Percentiles rank a stretch among this genome's conserved stretches.
Conservation (phyloP, 2,888 invertebrate species). For the Ectobius pallidus region DNA sequence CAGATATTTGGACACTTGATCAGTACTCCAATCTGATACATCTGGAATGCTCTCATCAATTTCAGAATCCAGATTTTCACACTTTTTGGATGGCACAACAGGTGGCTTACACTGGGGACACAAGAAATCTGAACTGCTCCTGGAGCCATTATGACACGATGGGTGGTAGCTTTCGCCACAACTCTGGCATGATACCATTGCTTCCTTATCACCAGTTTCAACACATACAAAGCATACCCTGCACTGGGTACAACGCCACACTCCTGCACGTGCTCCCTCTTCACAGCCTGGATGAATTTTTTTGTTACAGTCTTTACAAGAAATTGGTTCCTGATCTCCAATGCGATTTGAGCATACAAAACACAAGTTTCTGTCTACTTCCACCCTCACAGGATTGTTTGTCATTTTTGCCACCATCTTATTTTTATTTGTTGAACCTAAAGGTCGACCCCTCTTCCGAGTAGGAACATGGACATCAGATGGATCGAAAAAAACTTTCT, state of each 20-base stretch:
- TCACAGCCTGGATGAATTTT: conserved; percentile 70
- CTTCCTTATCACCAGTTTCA: conserved; percentile 75
- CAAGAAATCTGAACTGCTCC: neutral
- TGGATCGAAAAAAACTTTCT: conserved; percentile 86
- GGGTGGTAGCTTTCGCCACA: conserved; percentile 88
- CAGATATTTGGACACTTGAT: conserved; percentile 84
- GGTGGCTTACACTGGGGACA: conserved; percentile 40
- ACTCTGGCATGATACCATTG: conserved; percentile 77
- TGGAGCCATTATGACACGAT: conserved; percentile 68
- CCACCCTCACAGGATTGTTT: conserved; percentile 11
- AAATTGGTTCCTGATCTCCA: conserved; percentile 62
- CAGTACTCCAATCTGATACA: conserved; percentile 79
- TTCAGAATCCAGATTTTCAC: conserved; percentile 49
- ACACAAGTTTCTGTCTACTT: conserved; percentile 50
- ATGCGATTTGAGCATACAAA: conserved; percentile 67
- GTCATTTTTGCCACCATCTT: conserved; percentile 22
- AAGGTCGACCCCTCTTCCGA: conserved; percentile 71
- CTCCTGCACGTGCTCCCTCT: conserved; percentile 69
- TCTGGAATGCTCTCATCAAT: conserved; percentile 76
- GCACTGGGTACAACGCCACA: conserved; percentile 89
- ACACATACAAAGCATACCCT: conserved; percentile 84
- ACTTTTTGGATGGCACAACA: conserved; percentile 44
- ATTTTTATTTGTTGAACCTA: conserved; percentile 61
- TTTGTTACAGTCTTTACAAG: conserved; percentile 74
- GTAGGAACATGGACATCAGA: conserved; percentile 80